Base-by-base conservation (phyloP, 2,888 invertebrate species). In the Phaedon cochleariae region DNA sequence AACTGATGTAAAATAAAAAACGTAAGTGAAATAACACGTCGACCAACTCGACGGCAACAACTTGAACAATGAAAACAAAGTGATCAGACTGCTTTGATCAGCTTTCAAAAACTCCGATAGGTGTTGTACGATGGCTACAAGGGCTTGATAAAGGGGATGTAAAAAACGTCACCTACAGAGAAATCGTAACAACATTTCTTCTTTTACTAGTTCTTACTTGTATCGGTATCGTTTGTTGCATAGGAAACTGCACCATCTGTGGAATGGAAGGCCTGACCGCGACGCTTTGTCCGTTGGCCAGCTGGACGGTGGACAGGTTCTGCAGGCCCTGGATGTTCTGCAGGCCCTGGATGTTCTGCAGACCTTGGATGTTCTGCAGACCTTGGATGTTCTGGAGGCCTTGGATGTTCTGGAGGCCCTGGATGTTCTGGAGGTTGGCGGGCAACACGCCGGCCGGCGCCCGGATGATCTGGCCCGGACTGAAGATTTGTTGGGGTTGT, bases 181-280 rank as follows among this genome's bases (percentile, higher is more conserved):
- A n/a, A n/a, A n/a, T n/a, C n/a, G 3, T 7, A 26, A 7, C 3
- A 26, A 26, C 26, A 26, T 26, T 26, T 26, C 7, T 26, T 26
- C 26, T 26, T 26, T 3, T 26, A 26, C 7, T 26, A n/a, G n/a
- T 15, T 4, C 41, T 41, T 67, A 96, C 94, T 83, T 97, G 97
- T 3, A 97, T 94, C 0, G 95, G 95, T 58, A 96, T 94, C 65
- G 94, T 91, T 77, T 91, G 92, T 78, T 90, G 90, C 84, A 89
- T 86, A 1, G 90, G 89, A 67, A 90, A 89, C 82, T 93, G 93
- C 45, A 90, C 69, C 68, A 68, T 68, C 55, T 69, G 69, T 1
- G 70, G 68, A 7, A 71, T 64, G 51, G 85, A 85, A 0, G 89
- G 89, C 26, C 91, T 84, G 3, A 92, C 87, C 65, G 90, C 89